Evolutionary conservation across 2,797 vertebrate species (phyloP).

Genomic region (Channallabes apus): DNA sequence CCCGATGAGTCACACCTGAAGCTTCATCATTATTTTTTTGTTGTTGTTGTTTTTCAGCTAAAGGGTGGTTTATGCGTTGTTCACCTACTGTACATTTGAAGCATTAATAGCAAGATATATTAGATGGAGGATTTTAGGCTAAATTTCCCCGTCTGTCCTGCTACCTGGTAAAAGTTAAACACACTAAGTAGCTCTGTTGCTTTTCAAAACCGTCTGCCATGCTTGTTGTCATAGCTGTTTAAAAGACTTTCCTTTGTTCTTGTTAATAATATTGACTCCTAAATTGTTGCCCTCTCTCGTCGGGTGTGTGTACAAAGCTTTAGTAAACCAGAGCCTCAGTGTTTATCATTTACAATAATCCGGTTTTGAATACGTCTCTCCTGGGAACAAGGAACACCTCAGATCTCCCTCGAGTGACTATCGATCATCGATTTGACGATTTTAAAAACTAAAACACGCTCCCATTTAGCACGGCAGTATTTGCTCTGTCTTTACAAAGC

Average conservation of each 20-base stretch:
- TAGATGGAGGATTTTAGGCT: not conserved
- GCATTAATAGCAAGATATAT: not conserved
- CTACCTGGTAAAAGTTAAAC: not conserved
- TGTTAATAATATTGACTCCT: not conserved
- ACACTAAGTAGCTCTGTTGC: not conserved
- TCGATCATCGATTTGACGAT: not conserved
- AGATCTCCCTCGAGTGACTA: too few relatives aligned
- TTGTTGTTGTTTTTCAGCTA: not conserved
- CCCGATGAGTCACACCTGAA: not conserved
- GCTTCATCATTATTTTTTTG: not conserved
- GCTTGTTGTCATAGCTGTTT: not conserved
- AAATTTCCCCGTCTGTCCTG: not conserved
- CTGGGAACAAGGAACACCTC: not conserved
- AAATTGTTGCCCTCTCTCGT: not conserved
- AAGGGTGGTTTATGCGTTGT: not conserved
- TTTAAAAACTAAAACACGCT: not conserved
- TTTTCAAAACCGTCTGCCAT: not conserved
- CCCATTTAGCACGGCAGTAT: not conserved
- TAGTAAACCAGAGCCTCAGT: not conserved
- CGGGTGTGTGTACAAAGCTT: not conserved
- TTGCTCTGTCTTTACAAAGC: not conserved
- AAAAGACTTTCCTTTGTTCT: too few relatives aligned
- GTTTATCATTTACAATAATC: not conserved
- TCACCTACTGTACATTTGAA: not conserved
- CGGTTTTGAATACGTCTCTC: not conserved